Percentiles rank a stretch among this genome's conserved stretches.
Evolutionary conservation across 2,113 vertebrate species (phyloP).

Genomic region (Heterocephalus glaber): DNA sequence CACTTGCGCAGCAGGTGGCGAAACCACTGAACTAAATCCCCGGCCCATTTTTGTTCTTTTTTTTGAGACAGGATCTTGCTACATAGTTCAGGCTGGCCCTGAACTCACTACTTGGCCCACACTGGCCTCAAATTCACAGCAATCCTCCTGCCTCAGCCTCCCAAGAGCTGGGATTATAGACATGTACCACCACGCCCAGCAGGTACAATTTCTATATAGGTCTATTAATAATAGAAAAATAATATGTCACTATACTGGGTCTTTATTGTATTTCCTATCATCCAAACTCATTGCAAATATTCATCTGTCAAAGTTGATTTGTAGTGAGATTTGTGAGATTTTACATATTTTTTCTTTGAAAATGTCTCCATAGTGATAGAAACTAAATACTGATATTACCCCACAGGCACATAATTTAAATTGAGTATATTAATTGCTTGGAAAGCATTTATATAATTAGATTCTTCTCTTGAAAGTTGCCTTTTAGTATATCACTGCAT

Average conservation of each 20-base stretch:
- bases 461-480: slow-evolving; percentile 23
- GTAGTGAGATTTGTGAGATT: slow-evolving; percentile 9
- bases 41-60: background rate
- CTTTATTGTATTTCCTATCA: background rate
- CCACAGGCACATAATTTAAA: too few relatives aligned
- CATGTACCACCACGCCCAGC: too few relatives aligned
- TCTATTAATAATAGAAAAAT: background rate
- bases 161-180: too few relatives aligned
- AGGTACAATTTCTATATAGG: background rate
- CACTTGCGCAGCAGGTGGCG: too few relatives aligned
- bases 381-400: too few relatives aligned
- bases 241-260: background rate
- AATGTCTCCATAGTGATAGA: background rate
- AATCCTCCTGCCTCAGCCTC: too few relatives aligned
- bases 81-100: too few relatives aligned
- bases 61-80: too few relatives aligned
- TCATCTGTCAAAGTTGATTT: background rate
- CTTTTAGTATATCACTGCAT: background rate
- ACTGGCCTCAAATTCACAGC: too few relatives aligned
- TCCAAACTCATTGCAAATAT: background rate
- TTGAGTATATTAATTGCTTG: too few relatives aligned
- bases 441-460: slow-evolving; percentile 27
- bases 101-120: too few relatives aligned
- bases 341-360: background rate
- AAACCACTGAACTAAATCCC: too few relatives aligned